These are phyloP conservation scores for Coenonympha glycerion DNA, from an alignment of 2,888 invertebrate genomes.

Conservation along the genomic window DNA sequence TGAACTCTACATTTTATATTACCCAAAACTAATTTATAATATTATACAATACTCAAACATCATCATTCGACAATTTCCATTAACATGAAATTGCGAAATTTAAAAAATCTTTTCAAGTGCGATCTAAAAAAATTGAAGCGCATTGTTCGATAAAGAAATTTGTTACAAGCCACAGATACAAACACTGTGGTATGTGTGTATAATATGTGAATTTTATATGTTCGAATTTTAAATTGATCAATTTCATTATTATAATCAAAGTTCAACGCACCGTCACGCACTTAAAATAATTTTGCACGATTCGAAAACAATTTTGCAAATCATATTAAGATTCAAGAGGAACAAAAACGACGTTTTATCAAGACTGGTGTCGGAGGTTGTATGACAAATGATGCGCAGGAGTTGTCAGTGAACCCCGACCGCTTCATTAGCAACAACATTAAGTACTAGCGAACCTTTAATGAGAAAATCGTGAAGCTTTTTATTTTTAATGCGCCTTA, in stretches of 20 bases:
- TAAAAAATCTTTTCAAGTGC: too few relatives aligned
- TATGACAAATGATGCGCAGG: conserved; percentile 71
- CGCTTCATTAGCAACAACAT: conserved; percentile 64
- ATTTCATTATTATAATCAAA: background rate
- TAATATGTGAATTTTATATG: too few relatives aligned
- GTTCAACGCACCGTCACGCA: background rate
- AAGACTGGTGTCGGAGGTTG: conserved; percentile 57
- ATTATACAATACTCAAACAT: too few relatives aligned
- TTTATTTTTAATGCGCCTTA: conserved; percentile 36
- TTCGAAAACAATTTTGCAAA: conserved; percentile 17
- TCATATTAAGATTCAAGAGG: conserved; percentile 23
- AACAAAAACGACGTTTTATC: conserved; percentile 44
- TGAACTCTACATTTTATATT: too few relatives aligned
- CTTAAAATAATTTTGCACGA: background rate
- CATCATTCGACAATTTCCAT: too few relatives aligned
- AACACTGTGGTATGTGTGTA: too few relatives aligned
- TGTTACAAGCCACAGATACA: too few relatives aligned
- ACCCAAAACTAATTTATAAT: too few relatives aligned
- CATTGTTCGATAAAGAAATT: too few relatives aligned
- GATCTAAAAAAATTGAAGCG: too few relatives aligned
- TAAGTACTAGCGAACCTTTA: conserved; percentile 65
- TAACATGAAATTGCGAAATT: too few relatives aligned
- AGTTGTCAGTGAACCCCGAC: conserved; percentile 59
- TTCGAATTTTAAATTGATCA: too few relatives aligned
- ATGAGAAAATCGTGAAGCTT: conserved; percentile 49